Percentiles rank a stretch among this genome's conserved stretches.
Evolutionary conservation across 2,888 invertebrate species (phyloP).

Genomic region (Acutogordius australiensis): DNA sequence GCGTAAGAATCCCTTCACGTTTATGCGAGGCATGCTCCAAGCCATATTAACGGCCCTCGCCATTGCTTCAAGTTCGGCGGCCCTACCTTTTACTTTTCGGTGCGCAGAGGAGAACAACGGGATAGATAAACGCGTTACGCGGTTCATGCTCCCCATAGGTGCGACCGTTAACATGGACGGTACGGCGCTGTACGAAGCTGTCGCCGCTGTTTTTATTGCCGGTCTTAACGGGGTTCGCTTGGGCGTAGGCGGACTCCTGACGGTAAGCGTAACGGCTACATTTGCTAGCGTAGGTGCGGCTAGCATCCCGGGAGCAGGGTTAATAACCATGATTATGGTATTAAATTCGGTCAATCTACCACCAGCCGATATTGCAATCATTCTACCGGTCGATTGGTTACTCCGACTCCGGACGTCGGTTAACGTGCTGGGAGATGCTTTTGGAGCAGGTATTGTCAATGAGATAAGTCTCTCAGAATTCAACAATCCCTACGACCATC

Average conservation of each 20-base stretch:
- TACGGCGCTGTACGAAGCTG: slow-evolving; percentile 76
- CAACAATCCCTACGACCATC: too few relatives aligned
- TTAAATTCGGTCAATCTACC: slow-evolving; percentile 33
- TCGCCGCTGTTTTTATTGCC: slow-evolving; percentile 77
- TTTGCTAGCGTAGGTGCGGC: slow-evolving; percentile 35
- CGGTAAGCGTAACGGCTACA: slow-evolving; percentile 40
- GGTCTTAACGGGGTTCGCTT: slow-evolving; percentile 50
- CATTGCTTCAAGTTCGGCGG: slow-evolving; percentile 36
- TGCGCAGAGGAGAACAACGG: background rate
- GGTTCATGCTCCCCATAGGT: slow-evolving; percentile 77
- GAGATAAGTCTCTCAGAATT: too few relatives aligned
- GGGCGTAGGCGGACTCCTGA: slow-evolving; percentile 52
- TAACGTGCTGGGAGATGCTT: slow-evolving; percentile 31
- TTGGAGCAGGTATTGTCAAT: slow-evolving; percentile 32
- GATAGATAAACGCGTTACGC: slow-evolving; percentile 29
- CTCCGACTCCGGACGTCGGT: slow-evolving; percentile 31
- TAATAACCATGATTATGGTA: slow-evolving; percentile 35
- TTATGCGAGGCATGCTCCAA: slow-evolving; percentile 32
- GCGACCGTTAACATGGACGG: slow-evolving; percentile 50
- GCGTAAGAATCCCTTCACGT: slow-evolving; percentile 20
- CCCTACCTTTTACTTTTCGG: slow-evolving; percentile 29
- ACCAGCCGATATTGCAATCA: slow-evolving; percentile 31
- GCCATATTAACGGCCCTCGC: slow-evolving; percentile 37
- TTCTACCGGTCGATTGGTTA: slow-evolving; percentile 35
- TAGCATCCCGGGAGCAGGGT: slow-evolving; percentile 32